Evolutionary conservation across 2,888 invertebrate genomes (phyloP).

Genomic region (Liopterus haemorrhoidalis): DNA sequence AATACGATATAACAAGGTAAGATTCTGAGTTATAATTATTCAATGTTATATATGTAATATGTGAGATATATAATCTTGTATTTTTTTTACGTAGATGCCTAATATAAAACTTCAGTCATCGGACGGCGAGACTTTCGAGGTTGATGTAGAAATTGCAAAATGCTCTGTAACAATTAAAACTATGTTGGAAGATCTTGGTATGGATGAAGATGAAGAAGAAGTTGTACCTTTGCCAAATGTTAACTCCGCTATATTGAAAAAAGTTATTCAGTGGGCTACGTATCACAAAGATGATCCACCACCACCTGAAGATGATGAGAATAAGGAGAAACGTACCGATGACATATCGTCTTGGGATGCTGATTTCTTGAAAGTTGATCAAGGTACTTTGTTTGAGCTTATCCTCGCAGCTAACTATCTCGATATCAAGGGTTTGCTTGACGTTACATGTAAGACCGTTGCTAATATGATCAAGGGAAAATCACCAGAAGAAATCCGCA

Average conservation of each 20-base stretch:
- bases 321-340: conserved; percentile 96
- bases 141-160: conserved; percentile 94
- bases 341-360: conserved; percentile 99
- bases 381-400: conserved; percentile 91
- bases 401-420: conserved; percentile 96
- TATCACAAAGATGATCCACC: conserved; percentile 95
- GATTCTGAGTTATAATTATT: no score
- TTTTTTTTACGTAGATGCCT: conserved; percentile 89
- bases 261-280: conserved; percentile 89
- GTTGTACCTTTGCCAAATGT: conserved; percentile 96
- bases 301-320: conserved; percentile 94
- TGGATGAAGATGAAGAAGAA: conserved; percentile 90
- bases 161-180: conserved; percentile 98
- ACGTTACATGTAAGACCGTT: conserved; percentile 97
- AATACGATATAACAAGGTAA: no score
- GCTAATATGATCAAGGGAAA: conserved; percentile 99
- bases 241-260: conserved; percentile 91
- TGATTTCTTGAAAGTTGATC: conserved; percentile 97
- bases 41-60: no score
- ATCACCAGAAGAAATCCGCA: conserved; percentile 94
- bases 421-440: conserved; percentile 90
- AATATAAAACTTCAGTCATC: conserved; percentile 91
- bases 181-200: conserved; percentile 90
- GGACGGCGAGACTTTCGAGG: conserved; percentile 92
- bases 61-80: no score